These are phyloP conservation scores for Strix uralensis DNA, from an alignment of 2,113 vertebrate species.

Conservation along the genomic window DNA sequence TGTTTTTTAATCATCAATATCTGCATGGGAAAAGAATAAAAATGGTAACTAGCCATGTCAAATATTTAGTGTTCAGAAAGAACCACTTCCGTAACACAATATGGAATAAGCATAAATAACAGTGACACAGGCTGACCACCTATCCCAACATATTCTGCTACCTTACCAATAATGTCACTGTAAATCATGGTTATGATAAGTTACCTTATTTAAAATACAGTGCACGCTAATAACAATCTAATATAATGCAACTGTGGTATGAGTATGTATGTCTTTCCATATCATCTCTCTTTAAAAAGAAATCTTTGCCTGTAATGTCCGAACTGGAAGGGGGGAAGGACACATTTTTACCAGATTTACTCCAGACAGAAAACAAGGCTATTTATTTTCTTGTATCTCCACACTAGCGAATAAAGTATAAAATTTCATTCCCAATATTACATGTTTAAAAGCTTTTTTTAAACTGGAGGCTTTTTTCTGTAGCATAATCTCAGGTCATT, in stretches of 20 bases:
- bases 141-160: not conserved
- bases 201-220: not conserved
- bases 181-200: not conserved
- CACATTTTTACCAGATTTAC: not conserved
- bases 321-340: not conserved
- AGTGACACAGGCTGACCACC: not conserved
- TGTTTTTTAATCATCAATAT: not conserved
- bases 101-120: not conserved
- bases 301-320: not conserved
- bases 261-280: not conserved
- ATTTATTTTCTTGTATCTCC: not conserved
- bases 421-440: not conserved
- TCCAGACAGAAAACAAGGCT: not conserved
- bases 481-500: not conserved
- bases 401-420: not conserved
- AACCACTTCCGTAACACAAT: not conserved
- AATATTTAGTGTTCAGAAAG: not conserved
- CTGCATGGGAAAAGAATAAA: not conserved
- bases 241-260: not conserved
- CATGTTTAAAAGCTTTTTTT: not conserved
- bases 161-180: not conserved
- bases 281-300: not conserved
- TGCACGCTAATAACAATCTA: not conserved
- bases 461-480: not conserved
- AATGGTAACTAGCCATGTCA: not conserved